Percentiles rank a stretch among this genome's conserved stretches.
Evolutionary conservation across 2,797 vertebrate genomes (phyloP).

Genomic region (Clarias platycephalus): DNA sequence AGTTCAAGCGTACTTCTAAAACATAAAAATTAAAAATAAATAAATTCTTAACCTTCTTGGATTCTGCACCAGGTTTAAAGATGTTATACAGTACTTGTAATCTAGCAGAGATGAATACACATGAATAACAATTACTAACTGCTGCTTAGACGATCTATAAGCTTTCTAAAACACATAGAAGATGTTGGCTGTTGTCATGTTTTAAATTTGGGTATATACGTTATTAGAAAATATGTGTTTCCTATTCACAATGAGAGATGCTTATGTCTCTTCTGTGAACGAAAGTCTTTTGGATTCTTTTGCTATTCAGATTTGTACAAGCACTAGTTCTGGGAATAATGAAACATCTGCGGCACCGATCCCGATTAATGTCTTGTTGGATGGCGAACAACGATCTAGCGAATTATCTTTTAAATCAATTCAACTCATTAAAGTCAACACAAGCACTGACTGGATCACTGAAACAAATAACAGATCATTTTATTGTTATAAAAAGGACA

Average conservation of each 20-base stretch:
- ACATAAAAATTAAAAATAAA: not conserved
- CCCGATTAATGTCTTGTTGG: not conserved
- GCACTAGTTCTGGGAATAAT: not conserved
- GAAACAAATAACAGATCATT: not conserved
- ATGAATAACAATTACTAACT: not conserved
- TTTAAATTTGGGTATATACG: not conserved
- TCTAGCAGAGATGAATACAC: not conserved
- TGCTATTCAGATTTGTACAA: not conserved
- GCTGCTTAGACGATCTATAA: not conserved
- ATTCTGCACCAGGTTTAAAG: not conserved
- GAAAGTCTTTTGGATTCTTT: not conserved
- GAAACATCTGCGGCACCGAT: not conserved
- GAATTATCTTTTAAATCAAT: not conserved
- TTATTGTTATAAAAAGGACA: not conserved
- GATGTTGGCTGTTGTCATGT: not conserved
- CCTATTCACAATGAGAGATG: not conserved
- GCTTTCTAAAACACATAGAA: not conserved
- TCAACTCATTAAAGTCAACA: not conserved
- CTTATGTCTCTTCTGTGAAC: not conserved
- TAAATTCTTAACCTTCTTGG: not conserved
- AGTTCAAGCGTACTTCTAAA: not conserved
- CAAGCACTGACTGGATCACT: not conserved
- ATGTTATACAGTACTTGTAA: not conserved
- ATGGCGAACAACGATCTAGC: too few relatives aligned
- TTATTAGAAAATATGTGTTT: not conserved